Base-by-base conservation (phyloP, 2,797 vertebrate genomes). In the Onychomys arenicola region DNA sequence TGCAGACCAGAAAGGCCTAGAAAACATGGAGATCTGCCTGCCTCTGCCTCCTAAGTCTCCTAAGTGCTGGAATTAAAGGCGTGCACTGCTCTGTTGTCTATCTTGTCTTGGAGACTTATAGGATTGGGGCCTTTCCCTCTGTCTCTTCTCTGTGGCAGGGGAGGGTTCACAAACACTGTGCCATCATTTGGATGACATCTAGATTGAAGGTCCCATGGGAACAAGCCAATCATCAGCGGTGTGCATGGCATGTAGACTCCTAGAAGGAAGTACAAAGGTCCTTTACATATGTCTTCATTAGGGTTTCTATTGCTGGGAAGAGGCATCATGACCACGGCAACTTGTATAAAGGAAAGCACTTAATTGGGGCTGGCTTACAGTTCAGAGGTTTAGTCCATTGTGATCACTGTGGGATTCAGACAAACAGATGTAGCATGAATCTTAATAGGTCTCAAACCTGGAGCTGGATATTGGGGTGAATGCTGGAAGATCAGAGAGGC, bases 31-130 rank as follows among this genome's bases (percentile, higher is more conserved):
- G 37, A 73, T 6, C 37, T 7, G 2, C 37, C 10, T 40, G 71
- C 71, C 71, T 73, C 71, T 73, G 37, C 21, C 71, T 37, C 67
- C 17, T 21, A 23, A 71, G 34, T 19, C 8, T 71, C 69, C n/a
- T 25, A 73, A 71, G 71, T 23, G 37, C 71, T 73, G 37, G 37
- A 10, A 40, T 73, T 73, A 37, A 40, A 73, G 71, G 37, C 23
- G 1, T 4, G 17, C 21, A 12, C 71, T 25, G 17, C 10, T 10
- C 21, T 0, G 32, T 17, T 10, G 67, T 4, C 69, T 11, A 13
- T 77, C 75, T 49, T 32, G 25, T 49, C 75, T 17, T 17, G 12
- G 37, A 11, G 77, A 55, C 34, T 29, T 32, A 9, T 29, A 29
- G 57, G 13, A 13, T 29, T 82, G 23, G 6, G 25, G 57, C 25